Conservation (phyloP, 1,140 invertebrate species). For the Drosophila auraria region DNA sequence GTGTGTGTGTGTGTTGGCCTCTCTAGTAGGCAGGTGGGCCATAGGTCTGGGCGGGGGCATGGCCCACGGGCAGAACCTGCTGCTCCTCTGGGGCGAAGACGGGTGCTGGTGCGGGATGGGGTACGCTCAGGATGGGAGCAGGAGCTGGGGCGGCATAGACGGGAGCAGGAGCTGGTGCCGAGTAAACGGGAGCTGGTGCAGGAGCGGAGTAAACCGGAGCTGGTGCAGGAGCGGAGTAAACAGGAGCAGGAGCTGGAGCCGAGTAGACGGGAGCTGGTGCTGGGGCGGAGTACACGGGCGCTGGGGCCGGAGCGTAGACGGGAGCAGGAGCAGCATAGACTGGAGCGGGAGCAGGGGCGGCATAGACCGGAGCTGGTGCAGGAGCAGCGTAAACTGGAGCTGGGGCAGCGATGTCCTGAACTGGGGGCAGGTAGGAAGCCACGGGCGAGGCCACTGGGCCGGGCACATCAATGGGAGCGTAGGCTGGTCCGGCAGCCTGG, state of each 20-base stretch:
- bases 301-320: constrained; percentile 31
- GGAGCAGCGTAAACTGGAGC: constrained; percentile 39
- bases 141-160: constrained; percentile 29
- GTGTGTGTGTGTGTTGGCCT: neutral
- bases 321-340: constrained; percentile 33
- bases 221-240: constrained; percentile 29
- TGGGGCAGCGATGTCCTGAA: constrained; percentile 32
- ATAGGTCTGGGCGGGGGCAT: constrained; percentile 71
- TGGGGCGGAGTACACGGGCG: constrained; percentile 27
- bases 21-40: constrained; percentile 67
- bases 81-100: constrained; percentile 51
- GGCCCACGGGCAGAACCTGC: constrained; percentile 52
- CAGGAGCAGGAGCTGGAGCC: constrained; percentile 36
- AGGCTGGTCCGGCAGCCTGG: constrained; percentile 24
- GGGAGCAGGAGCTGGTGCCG: constrained; percentile 36
- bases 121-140: constrained; percentile 53
- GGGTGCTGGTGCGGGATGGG: constrained; percentile 39
- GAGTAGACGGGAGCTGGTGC: constrained; percentile 31
- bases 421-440: constrained; percentile 45
- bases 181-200: constrained; percentile 33
- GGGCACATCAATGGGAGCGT: constrained; percentile 51
- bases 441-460: constrained; percentile 33
- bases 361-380: constrained; percentile 37
- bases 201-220: constrained; percentile 22
- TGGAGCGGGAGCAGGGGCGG: constrained; percentile 31